Evolutionary conservation across 1,140 invertebrate genomes (phyloP).

Genomic region (Euschistus heros): DNA sequence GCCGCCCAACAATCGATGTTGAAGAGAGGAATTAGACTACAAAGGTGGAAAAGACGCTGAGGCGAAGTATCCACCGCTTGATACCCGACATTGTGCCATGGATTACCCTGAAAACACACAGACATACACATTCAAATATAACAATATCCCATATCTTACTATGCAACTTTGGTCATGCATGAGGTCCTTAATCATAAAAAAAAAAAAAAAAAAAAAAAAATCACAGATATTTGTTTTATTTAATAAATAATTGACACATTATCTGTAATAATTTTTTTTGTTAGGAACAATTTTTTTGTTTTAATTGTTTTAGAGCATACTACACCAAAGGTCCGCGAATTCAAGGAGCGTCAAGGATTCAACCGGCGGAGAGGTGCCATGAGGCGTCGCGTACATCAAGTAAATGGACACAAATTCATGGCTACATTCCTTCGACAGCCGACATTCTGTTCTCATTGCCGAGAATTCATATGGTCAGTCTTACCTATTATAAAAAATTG

Average conservation of each 20-base stretch:
- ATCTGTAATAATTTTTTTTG: background rate
- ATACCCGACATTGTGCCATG: too few species aligned
- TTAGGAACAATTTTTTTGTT: too few species aligned
- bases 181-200: too few species aligned
- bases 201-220: too few species aligned
- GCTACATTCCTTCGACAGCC: constrained; percentile 96
- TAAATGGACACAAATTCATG: constrained; percentile 99
- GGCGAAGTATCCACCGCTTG: too few species aligned
- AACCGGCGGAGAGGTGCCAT: constrained; percentile 87
- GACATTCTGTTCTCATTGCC: constrained; percentile 96
- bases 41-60: too few species aligned
- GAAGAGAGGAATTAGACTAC: too few species aligned
- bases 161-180: too few species aligned
- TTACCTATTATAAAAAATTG: constrained; percentile 14
- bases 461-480: constrained; percentile 92
- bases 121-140: too few species aligned
- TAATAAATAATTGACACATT: background rate
- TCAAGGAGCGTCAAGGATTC: constrained; percentile 90
- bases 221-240: background rate
- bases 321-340: constrained; percentile 53
- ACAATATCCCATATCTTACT: too few species aligned
- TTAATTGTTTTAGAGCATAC: constrained; percentile 36
- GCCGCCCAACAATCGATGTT: too few species aligned
- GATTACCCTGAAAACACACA: too few species aligned
- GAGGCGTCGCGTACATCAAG: constrained; percentile 87